phyloP scores from a whole-genome alignment of 2,797 vertebrate genomes.

The Mormyrops boulengeri region DNA sequence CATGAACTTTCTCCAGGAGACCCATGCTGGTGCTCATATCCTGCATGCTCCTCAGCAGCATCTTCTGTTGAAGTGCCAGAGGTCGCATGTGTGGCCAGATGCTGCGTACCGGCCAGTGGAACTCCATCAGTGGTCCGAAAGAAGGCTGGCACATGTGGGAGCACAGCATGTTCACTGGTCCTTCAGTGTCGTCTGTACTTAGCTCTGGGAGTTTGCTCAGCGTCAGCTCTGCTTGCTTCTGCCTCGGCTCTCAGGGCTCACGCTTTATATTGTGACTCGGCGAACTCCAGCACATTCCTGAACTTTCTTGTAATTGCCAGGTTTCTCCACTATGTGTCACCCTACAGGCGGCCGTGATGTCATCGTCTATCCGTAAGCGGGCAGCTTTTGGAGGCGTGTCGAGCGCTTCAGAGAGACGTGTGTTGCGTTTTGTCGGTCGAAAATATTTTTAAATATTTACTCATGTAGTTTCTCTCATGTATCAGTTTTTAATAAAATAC shows the following conservation, averaged over 20 bases:
- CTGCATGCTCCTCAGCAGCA: conserved; percentile 15
- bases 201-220: background rate
- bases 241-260: background rate
- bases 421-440: background rate
- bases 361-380: background rate
- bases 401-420: background rate
- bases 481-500: background rate
- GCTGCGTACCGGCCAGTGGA: conserved; percentile 13
- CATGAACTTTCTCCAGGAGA: conserved; percentile 13
- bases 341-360: background rate
- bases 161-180: conserved; percentile 16
- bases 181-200: background rate
- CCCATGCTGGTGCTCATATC: conserved; percentile 15
- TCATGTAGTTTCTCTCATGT: background rate
- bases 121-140: background rate
- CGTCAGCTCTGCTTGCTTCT: background rate
- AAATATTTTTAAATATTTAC: background rate
- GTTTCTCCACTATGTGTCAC: background rate
- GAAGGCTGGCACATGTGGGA: background rate
- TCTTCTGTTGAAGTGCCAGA: background rate
- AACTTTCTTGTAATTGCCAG: conserved; percentile 6
- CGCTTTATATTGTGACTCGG: background rate
- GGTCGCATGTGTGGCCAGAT: conserved; percentile 20
- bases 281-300: background rate
- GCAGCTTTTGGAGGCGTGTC: background rate